These are phyloP conservation scores for Diabrotica virgifera DNA, from an alignment of 1,140 invertebrate species.

Conservation along the genomic window DNA sequence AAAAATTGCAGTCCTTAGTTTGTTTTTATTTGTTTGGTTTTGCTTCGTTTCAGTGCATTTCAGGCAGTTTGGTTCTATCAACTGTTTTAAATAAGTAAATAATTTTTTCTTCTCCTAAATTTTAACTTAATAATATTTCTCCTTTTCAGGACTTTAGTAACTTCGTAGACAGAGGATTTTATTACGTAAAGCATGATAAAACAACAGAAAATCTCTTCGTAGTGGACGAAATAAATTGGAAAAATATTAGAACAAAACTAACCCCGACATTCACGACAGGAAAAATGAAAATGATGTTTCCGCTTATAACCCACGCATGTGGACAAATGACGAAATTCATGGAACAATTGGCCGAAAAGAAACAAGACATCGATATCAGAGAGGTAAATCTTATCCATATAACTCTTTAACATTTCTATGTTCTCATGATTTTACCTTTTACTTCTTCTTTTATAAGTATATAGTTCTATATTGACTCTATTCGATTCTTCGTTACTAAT, in stretches of 20 bases:
- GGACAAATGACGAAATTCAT: conserved; percentile 46
- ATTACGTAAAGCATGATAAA: conserved; percentile 48
- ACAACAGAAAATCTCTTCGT: conserved; percentile 52
- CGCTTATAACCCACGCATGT: conserved; percentile 25
- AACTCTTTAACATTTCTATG: neutral
- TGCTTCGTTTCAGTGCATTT: no score
- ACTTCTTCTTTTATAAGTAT: neutral
- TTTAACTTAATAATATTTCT: no score
- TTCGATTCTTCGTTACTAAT: no score
- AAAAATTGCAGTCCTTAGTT: no score
- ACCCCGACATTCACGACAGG: conserved; percentile 54
- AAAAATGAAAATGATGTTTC: conserved; percentile 53
- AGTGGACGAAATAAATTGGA: conserved; percentile 50
- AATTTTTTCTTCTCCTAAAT: no score
- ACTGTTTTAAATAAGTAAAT: no score
- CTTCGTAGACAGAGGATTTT: conserved; percentile 51
- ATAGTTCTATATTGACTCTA: no score
- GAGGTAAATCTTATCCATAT: conserved; percentile 27
- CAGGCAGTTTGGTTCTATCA: no score
- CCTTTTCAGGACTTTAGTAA: conserved; percentile 46
- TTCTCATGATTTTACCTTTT: neutral
- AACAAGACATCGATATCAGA: conserved; percentile 51
- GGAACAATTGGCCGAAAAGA: neutral
- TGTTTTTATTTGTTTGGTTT: no score
- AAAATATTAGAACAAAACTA: conserved; percentile 48